phyloP scores from a whole-genome alignment of 37 sponge, comb jelly and placozoan genomes.

The Aphrocallistes beatrix region DNA sequence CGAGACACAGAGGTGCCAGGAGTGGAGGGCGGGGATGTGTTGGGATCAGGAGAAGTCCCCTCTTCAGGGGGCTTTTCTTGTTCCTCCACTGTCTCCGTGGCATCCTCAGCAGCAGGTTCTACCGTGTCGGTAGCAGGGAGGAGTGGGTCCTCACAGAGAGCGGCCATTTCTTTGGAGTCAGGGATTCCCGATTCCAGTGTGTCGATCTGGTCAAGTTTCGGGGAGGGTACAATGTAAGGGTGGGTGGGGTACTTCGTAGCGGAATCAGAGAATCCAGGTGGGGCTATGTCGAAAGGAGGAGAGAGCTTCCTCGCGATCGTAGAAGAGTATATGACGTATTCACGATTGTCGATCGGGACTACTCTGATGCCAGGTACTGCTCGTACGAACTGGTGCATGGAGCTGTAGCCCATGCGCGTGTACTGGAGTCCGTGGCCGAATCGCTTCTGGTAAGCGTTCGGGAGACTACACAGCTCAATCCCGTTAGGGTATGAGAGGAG shows the following conservation, averaged over 20 bases:
- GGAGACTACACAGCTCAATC: background rate
- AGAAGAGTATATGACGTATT: background rate
- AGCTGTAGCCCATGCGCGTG: background rate
- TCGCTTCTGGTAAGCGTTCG: constrained; percentile 1
- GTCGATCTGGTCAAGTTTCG: background rate
- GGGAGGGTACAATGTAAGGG: background rate
- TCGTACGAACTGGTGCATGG: background rate
- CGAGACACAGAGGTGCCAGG: constrained; percentile 1
- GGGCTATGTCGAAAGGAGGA: background rate
- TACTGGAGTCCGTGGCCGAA: background rate
- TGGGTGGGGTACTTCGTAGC: background rate
- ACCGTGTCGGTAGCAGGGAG: background rate
- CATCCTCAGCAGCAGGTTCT: background rate
- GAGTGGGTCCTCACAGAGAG: background rate
- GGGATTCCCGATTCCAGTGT: background rate
- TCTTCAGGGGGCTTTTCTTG: background rate
- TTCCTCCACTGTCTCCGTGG: background rate
- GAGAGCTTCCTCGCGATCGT: background rate
- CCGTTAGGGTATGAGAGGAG: background rate
- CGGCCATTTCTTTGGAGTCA: background rate
- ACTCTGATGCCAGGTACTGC: background rate
- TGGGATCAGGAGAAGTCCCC: background rate
- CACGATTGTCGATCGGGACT: background rate
- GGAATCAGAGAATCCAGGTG: background rate
- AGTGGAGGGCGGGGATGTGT: background rate